Base-by-base conservation (phyloP, 2,888 invertebrate genomes). In the Pachliopta kotzebuea region DNA sequence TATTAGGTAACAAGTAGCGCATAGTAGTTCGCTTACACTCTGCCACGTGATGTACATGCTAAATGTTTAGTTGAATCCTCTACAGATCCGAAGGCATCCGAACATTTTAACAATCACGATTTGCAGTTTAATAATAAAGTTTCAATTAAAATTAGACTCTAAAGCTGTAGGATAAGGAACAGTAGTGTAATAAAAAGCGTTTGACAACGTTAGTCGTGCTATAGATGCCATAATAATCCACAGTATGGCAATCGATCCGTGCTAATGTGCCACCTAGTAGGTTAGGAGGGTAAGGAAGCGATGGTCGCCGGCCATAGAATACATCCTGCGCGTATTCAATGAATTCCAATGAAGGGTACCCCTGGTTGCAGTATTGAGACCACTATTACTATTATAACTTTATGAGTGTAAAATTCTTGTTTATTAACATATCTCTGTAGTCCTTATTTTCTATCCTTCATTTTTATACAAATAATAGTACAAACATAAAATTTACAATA, bases 231-330 rank as follows among this genome's bases (percentile, higher is more conserved):
- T 50, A 55, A 55, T 75, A 75, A 79, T 76, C 69, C 72, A 70
- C 72, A 69, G 75, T 79, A 81, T 81, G 76, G 77, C 72, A 76
- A 74, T 74, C 79, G 75, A 80, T 81, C 76, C 77, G 81, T 84
- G 81, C 78, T 84, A 84, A 85, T 82, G 82, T 78, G 74, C 71
- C 68, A 65, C 50, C 69, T 49, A 80, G 83, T 87, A 74, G 87
- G 88, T 88, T 79, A 88, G 69, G 72, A 76, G 85, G 84, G 79
- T 85, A 82, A 68, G 69, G 71, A 72, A 77, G 80, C 81, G 76
- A 80, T 80, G 80, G 73, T 71, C 74, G 71, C 71, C 75, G 69
- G 65, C 67, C 70, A 71, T 69, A 69, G 68, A 66, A 62, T 72
- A 76, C 76, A 80, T 85, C 83, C 84, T 83, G 80, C 69, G 76